Conservation (phyloP, 1,140 invertebrate genomes). For the Coptotermes formosanus region DNA sequence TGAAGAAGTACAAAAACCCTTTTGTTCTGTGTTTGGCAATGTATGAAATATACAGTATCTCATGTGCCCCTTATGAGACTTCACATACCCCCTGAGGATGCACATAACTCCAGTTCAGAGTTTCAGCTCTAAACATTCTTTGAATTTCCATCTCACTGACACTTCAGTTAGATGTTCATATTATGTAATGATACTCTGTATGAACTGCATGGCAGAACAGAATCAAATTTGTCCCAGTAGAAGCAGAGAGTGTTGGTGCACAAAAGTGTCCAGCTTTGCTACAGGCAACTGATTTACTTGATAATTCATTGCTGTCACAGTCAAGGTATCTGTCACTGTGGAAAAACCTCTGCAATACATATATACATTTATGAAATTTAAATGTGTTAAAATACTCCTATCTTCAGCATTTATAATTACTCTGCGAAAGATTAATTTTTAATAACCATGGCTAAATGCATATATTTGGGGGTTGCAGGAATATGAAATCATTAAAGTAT, state of each 20-base stretch:
- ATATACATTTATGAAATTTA: background rate
- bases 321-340: too few species aligned
- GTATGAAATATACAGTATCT: too few species aligned
- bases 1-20: too few species aligned
- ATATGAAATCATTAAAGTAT: background rate
- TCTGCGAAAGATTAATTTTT: background rate
- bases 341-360: background rate
- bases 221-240: background rate
- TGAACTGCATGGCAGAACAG: background rate
- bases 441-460: background rate
- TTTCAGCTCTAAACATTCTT: too few species aligned
- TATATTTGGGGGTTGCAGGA: background rate
- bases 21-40: too few species aligned
- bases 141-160: background rate
- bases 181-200: background rate
- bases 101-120: too few species aligned
- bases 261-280: background rate
- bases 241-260: too few species aligned
- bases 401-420: background rate
- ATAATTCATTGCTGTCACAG: background rate
- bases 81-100: too few species aligned
- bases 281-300: background rate
- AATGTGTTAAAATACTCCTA: background rate
- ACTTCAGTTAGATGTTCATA: background rate
- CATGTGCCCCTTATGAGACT: too few species aligned